Percentiles rank a stretch among this genome's conserved stretches.
Evolutionary conservation across 2,888 invertebrate genomes (phyloP).

Genomic region (Platycheirus rosarum): DNA sequence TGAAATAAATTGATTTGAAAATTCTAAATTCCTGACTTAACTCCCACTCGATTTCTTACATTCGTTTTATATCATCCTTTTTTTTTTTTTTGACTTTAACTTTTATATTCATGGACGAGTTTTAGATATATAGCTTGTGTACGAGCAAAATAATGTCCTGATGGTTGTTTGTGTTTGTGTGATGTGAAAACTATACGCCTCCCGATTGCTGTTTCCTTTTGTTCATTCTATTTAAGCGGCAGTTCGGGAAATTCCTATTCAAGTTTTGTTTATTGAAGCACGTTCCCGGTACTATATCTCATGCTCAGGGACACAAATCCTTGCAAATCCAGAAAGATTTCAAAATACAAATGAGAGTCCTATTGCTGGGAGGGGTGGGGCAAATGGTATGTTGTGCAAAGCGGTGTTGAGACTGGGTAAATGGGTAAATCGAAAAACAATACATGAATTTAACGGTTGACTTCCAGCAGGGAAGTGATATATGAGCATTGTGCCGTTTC

Average conservation of each 20-base stretch:
- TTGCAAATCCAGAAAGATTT: slow-evolving; percentile 62
- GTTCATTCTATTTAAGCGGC: slow-evolving; percentile 34
- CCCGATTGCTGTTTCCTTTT: slow-evolving; percentile 11
- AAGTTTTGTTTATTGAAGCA: slow-evolving; percentile 55
- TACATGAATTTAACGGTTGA: slow-evolving; percentile 68
- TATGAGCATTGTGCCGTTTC: slow-evolving; percentile 28
- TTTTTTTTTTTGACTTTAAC: slow-evolving; percentile 24
- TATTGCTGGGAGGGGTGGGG: neutral
- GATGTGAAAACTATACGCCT: slow-evolving; percentile 21
- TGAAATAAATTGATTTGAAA: slow-evolving; percentile 70
- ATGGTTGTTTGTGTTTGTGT: too few relatives aligned
- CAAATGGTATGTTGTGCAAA: neutral
- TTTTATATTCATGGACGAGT: slow-evolving; percentile 44
- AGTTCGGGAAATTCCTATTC: slow-evolving; percentile 52
- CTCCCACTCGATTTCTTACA: slow-evolving; percentile 5
- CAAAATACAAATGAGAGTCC: slow-evolving; percentile 52
- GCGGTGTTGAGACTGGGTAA: neutral
- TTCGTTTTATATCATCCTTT: slow-evolving; percentile 23
- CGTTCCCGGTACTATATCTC: slow-evolving; percentile 55
- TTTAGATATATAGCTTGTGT: neutral
- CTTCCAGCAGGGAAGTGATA: slow-evolving; percentile 59
- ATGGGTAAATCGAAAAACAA: slow-evolving; percentile 48
- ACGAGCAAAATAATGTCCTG: too few relatives aligned
- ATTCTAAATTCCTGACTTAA: slow-evolving; percentile 67
- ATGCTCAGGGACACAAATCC: slow-evolving; percentile 63